Percentiles rank a stretch among this genome's conserved stretches.
phyloP scores from a whole-genome alignment of 2,797 vertebrate species.

The Thalassophryne amazonica region DNA sequence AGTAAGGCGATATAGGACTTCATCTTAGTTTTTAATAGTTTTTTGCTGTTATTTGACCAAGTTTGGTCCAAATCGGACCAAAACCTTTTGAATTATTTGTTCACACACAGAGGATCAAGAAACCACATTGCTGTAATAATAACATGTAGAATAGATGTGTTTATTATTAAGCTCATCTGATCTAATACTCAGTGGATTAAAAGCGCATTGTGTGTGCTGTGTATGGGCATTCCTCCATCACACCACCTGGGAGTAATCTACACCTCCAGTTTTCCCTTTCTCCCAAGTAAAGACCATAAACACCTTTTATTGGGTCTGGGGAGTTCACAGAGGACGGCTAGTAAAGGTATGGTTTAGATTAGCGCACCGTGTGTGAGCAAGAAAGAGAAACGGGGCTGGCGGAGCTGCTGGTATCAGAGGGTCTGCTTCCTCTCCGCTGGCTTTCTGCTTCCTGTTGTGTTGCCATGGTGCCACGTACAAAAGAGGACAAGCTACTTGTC shows the following conservation, averaged over 20 bases:
- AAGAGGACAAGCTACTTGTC: conserved; percentile 74
- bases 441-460: conserved; percentile 80
- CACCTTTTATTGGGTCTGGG: conserved; percentile 62
- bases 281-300: conserved; percentile 59
- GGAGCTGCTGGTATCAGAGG: conserved; percentile 54
- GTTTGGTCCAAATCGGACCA: no score
- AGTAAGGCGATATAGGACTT: no score
- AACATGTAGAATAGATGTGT: conserved; percentile 37
- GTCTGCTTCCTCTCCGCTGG: conserved; percentile 68
- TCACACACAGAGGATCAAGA: no score
- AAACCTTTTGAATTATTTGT: no score
- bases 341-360: conserved; percentile 63
- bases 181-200: conserved; percentile 27
- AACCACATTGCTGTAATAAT: no score
- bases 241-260: conserved; percentile 48
- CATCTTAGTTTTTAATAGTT: no score
- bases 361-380: conserved; percentile 24
- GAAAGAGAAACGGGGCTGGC: conserved; percentile 20
- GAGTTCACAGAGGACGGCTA: conserved; percentile 57
- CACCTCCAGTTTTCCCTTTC: conserved; percentile 45
- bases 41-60: no score
- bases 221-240: conserved; percentile 18
- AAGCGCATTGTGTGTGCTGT: conserved; percentile 14
- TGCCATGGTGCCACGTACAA: conserved; percentile 75
- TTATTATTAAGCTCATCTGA: conserved; percentile 41